A percentile compares a stretch with the other conserved stretches of the same genome.
Evolutionary conservation across 2,113 vertebrate species (phyloP).

Genomic region (rabbit (Oryctolagus cuniculus)): mOryCun1.1 NC_091440.1:5524501-5525000

Average conservation of each 20-base stretch:
- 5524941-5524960: slow-evolving; percentile 66
- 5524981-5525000: slow-evolving; percentile 63
- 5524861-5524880: not conserved
- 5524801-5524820: not conserved
- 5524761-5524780: not conserved
- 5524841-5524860: not conserved
- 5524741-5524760: slow-evolving; percentile 13
- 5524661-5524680: not conserved
- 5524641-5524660: not conserved
- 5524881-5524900: slow-evolving; percentile 74
- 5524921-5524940: slow-evolving; percentile 68
- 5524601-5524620: not conserved
- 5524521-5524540: not conserved
- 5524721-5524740: slow-evolving; percentile 54
- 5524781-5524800: not conserved
- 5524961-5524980: slow-evolving; percentile 63
- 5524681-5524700: not conserved
- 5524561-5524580: not conserved
- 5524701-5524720: not conserved
- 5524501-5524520: not conserved
- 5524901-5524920: slow-evolving; percentile 64
- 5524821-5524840: not conserved
- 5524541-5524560: not conserved
- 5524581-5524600: not conserved
- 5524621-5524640: not conserved